Evolutionary conservation across 2,888 invertebrate species (phyloP), one percentile per base, ranked within the genome.

Genomic region (Deilephila elpenor): DNA sequence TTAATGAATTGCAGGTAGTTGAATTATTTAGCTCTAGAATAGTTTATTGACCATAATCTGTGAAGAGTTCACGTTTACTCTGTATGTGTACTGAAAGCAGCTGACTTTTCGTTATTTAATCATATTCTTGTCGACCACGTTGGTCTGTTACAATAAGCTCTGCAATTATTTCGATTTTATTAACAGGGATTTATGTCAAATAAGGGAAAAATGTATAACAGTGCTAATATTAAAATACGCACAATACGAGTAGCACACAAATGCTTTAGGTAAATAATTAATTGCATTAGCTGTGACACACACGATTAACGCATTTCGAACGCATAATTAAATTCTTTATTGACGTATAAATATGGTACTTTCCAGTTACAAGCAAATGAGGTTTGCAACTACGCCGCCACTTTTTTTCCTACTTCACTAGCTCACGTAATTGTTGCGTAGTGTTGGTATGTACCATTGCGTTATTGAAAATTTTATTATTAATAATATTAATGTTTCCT

Each of bases 281-380:
- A 59, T 60, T 60, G 25, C 29, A 60, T 60, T 60, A 32, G 25
- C 29, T 11, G 29, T 14, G 60, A 60, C 29, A 62, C 32, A 19
- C 32, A 19, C n/a, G 32, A 62, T 62, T 62, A 62, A 62, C 60
- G 17, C n/a, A 29, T 29, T 60, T 60, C 29, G 60, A 60, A 32
- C 29, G 17, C 29, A 29, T 60, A 60, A 60, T 25, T 60, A 17
- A 25, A 62, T 62, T 51, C 44, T 5, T 17, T 25, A 67, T 25
- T 67, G 25, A 67, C 17, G 67, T 67, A 25, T 14, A 51, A 67
- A 20, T 51, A 67, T 67, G 14, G 67, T 67, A 67, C 51, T 51
- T 67, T 67, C 67, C 67, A 67, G 51, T 67, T 51, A 67, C 51
- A 51, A 51, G 25, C 14, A 19, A 67, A 67, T 51, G 67, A 67